Conservation (phyloP, 2,888 invertebrate genomes). For the Sthenelais limicola region DNA sequence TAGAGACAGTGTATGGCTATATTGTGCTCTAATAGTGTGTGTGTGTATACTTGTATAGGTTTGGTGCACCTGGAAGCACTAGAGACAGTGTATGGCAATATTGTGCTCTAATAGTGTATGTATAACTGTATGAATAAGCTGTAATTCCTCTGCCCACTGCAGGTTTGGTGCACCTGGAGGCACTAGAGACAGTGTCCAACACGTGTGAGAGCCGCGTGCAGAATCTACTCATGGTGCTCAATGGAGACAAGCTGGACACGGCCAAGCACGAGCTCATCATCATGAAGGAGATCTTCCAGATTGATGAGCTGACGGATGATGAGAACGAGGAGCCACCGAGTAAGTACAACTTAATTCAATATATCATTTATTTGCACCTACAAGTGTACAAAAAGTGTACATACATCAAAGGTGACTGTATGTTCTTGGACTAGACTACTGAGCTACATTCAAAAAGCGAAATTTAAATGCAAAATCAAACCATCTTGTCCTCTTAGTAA, state of each 20-base stretch:
- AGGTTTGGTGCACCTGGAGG: constrained; percentile 87
- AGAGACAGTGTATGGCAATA: constrained; percentile 92
- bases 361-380: too few species aligned
- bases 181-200: constrained; percentile 89
- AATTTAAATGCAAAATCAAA: too few species aligned
- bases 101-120: too few species aligned
- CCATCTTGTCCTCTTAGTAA: too few species aligned
- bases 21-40: too few species aligned
- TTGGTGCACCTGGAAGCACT: constrained; percentile 91
- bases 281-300: constrained; percentile 78
- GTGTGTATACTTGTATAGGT: too few species aligned
- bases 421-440: too few species aligned
- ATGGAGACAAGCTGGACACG: constrained; percentile 28
- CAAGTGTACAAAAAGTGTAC: too few species aligned
- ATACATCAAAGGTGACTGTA: too few species aligned
- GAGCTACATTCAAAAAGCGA: too few species aligned
- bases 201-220: constrained; percentile 75
- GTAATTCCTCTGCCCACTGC: neutral
- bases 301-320: constrained; percentile 60
- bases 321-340: constrained; percentile 45
- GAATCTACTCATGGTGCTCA: constrained; percentile 52
- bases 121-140: too few species aligned
- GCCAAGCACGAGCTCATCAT: constrained; percentile 77
- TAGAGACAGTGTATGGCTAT: constrained; percentile 94
- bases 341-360: neutral